A percentile compares a stretch with the other conserved stretches of the same genome.
Conservation (phyloP, 1,140 invertebrate species). For the Trichonephila clavata region DNA sequence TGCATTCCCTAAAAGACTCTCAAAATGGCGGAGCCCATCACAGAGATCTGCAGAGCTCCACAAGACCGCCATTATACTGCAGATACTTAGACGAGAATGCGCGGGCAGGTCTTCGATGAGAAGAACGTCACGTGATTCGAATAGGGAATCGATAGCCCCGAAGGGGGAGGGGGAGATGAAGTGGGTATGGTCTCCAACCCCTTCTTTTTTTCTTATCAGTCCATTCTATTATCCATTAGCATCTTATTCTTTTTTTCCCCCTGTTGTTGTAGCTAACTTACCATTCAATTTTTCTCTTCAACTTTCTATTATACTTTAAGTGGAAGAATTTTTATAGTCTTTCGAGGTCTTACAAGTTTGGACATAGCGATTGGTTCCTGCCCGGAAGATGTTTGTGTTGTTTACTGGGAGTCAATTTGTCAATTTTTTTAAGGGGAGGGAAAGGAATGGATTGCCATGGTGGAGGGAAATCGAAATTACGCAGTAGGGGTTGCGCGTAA, state of each 20-base stretch:
- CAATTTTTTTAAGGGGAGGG: background rate
- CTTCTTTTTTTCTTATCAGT: background rate
- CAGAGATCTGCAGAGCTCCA: constrained; percentile 46
- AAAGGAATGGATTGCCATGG: background rate
- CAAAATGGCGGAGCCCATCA: constrained; percentile 72
- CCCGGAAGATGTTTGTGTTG: background rate
- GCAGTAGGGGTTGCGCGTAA: background rate
- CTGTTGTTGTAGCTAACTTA: no score
- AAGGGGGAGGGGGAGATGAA: background rate
- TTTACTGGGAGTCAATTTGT: background rate
- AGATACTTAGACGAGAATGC: constrained; percentile 51
- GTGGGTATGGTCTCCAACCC: background rate
- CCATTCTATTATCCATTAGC: constrained; percentile 10
- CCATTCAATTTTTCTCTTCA: no score
- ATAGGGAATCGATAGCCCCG: constrained; percentile 53
- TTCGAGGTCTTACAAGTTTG: background rate
- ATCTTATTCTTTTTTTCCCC: background rate
- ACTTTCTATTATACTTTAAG: no score
- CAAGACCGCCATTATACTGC: constrained; percentile 68
- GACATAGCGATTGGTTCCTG: background rate
- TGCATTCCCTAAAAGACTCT: constrained; percentile 73
- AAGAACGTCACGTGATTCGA: constrained; percentile 52
- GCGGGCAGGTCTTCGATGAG: constrained; percentile 36
- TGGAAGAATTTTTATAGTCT: background rate
- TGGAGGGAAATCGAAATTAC: background rate